Conservation (phyloP, 1,140 invertebrate genomes). For the Magallana angulata region DNA sequence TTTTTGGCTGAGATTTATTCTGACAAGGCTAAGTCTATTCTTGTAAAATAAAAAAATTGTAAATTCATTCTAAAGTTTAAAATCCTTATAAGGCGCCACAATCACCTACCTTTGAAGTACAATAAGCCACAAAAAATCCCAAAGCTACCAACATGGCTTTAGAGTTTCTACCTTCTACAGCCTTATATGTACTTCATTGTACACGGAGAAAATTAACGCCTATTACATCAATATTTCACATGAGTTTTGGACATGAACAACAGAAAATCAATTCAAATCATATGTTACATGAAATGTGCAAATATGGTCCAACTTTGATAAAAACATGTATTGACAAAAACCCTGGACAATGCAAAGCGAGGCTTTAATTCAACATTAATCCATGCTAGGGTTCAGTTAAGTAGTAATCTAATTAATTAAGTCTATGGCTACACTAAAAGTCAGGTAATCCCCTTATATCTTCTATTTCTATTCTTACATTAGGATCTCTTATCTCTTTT, state of each 20-base stretch:
- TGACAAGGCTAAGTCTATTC: too few species aligned
- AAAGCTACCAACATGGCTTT: background rate
- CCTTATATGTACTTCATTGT: too few species aligned
- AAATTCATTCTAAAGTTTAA: too few species aligned
- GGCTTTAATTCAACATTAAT: background rate
- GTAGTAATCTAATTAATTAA: conserved; percentile 25
- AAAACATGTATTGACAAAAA: too few species aligned
- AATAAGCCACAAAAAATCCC: conserved; percentile 21
- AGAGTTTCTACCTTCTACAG: background rate
- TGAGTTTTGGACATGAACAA: background rate
- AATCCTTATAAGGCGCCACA: too few species aligned
- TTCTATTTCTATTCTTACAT: too few species aligned
- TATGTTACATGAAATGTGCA: too few species aligned
- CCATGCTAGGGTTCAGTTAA: background rate
- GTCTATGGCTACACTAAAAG: background rate
- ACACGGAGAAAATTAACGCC: background rate
- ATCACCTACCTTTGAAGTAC: background rate
- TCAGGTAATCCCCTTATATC: background rate
- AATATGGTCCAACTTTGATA: too few species aligned
- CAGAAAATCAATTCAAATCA: background rate
- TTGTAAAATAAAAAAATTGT: too few species aligned
- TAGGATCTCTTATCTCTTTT: too few species aligned
- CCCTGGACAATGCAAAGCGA: too few species aligned
- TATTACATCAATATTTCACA: background rate
- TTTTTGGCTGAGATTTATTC: too few species aligned